A percentile compares a stretch with the other conserved stretches of the same genome.
These are phyloP conservation scores for Megaleporinus macrocephalus DNA, from an alignment of 2,113 vertebrate species.

Conservation along the genomic window DNA sequence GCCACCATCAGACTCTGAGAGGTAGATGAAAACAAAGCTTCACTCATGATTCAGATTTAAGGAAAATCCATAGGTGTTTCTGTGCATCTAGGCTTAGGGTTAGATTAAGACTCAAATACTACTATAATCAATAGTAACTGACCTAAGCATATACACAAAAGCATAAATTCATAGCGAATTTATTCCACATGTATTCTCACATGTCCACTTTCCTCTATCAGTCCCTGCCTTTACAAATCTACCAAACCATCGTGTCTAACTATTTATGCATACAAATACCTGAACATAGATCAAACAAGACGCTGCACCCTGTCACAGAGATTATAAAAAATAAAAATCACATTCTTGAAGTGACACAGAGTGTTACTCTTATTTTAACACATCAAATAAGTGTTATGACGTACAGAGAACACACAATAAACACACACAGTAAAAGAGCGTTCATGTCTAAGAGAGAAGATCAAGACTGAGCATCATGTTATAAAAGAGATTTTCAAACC, in stretches of 20 bases:
- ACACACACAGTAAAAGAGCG: background rate
- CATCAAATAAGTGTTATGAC: background rate
- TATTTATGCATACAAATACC: constrained; percentile 27
- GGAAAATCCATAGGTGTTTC: no score
- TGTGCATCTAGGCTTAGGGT: no score
- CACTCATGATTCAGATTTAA: no score
- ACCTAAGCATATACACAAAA: no score
- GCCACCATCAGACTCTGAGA: no score
- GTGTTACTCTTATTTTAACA: constrained; percentile 23
- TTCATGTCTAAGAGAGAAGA: background rate
- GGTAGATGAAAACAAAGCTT: no score
- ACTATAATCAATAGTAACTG: no score
- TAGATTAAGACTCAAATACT: no score
- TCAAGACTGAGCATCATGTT: background rate
- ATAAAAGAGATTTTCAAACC: background rate
- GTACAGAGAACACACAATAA: constrained; percentile 34
- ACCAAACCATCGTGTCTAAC: background rate
- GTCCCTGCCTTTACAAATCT: background rate
- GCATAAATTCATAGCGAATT: no score
- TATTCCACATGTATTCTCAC: no score
- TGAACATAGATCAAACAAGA: constrained; percentile 44
- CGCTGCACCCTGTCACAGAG: constrained; percentile 46
- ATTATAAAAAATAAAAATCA: constrained; percentile 41
- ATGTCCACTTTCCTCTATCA: background rate
- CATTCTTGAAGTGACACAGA: constrained; percentile 26